Conservation (phyloP, 2,113 vertebrate species). For the Tor tambroides region DNA sequence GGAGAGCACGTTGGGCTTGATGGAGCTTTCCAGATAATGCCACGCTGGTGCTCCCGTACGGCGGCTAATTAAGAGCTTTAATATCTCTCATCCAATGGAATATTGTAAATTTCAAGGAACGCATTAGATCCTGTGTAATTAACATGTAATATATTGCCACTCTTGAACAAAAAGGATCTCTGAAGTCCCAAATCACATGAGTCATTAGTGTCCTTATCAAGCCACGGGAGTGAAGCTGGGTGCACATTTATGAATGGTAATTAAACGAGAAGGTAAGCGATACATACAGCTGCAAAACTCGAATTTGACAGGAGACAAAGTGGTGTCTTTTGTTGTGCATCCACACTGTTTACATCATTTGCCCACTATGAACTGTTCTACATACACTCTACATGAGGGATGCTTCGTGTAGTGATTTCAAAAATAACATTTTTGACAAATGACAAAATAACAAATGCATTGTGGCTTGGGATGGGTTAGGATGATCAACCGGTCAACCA, state of each 20-base stretch:
- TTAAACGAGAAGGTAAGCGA: constrained; percentile 56
- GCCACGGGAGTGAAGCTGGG: constrained; percentile 53
- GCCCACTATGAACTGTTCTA: not conserved
- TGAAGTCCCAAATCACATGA: constrained; percentile 63
- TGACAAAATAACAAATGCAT: not conserved
- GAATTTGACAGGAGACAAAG: constrained; percentile 52
- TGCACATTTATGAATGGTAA: constrained; percentile 62
- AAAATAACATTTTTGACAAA: not conserved
- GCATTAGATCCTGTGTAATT: constrained; percentile 69
- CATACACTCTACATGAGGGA: not conserved
- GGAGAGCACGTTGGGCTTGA: constrained; percentile 59
- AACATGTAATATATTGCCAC: constrained; percentile 63
- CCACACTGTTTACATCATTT: not conserved
- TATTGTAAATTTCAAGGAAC: constrained; percentile 65
- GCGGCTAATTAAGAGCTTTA: constrained; percentile 61
- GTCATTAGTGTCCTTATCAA: constrained; percentile 72
- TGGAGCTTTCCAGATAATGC: constrained; percentile 57
- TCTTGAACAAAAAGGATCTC: constrained; percentile 23
- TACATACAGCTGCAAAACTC: constrained; percentile 46
- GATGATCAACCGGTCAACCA: not conserved
- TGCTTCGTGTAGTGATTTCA: not conserved
- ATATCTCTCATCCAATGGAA: constrained; percentile 61
- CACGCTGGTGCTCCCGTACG: constrained; percentile 59
- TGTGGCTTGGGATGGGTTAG: not conserved
- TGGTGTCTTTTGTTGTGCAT: constrained; percentile 57